phyloP scores from a whole-genome alignment of 2,113 vertebrate species.

The Boulengeromyrus knoepffleri region DNA sequence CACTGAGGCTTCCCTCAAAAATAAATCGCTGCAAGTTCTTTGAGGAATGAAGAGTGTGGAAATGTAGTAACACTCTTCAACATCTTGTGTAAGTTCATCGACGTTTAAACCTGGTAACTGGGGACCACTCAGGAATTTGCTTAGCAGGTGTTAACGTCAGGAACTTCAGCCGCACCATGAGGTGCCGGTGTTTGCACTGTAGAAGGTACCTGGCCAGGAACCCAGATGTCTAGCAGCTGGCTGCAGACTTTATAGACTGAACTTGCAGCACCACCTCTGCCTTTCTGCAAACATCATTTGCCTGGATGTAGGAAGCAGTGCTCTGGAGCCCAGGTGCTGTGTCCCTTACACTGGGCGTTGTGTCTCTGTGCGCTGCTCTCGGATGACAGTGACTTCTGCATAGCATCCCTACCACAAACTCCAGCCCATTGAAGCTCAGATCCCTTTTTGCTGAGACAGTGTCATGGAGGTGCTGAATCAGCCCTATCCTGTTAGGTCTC shows the following conservation, averaged over 20 bases:
- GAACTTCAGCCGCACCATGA: not conserved
- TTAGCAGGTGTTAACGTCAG: too few species aligned
- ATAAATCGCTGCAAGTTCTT: not conserved
- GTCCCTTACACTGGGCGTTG: not conserved
- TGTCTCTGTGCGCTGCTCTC: not conserved
- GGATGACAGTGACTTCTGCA: not conserved
- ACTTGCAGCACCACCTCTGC: not conserved
- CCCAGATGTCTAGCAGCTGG: not conserved
- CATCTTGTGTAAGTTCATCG: not conserved
- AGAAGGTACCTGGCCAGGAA: not conserved
- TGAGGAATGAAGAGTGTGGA: not conserved
- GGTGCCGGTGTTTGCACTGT: not conserved
- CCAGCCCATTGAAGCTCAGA: not conserved
- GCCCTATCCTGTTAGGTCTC: not conserved
- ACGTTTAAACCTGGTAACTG: not conserved
- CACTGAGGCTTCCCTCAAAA: not conserved
- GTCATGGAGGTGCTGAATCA: not conserved
- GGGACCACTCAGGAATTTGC: not conserved
- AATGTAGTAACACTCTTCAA: too few species aligned
- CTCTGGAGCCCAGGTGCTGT: not conserved
- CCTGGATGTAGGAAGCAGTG: not conserved
- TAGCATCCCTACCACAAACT: not conserved
- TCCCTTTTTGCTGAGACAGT: not conserved
- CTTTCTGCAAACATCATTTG: not conserved
- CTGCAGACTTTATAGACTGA: not conserved